Evolutionary conservation across 2,888 invertebrate genomes (phyloP).

Genomic region (Eumacrocentrus americanus): DNA sequence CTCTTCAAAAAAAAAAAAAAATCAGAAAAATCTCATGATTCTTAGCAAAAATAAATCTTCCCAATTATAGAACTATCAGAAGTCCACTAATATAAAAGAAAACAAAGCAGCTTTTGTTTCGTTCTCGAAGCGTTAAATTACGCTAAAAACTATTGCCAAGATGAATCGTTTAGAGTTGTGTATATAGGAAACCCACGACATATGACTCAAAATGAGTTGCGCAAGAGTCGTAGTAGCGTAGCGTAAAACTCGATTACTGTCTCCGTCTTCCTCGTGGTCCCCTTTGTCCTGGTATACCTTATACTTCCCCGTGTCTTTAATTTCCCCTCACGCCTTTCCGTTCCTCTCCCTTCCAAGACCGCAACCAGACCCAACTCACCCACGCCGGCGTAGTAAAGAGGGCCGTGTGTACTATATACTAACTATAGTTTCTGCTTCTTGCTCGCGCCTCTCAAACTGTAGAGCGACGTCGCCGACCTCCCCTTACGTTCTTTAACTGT

Average conservation of each 20-base stretch:
- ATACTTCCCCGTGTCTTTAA: constrained; percentile 20
- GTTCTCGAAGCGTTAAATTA: neutral
- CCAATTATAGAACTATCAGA: neutral
- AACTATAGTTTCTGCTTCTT: no score
- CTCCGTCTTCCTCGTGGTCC: constrained; percentile 32
- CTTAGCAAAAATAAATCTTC: neutral
- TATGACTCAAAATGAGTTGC: constrained; percentile 27
- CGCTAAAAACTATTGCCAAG: neutral
- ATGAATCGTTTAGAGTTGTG: neutral
- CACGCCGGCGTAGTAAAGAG: constrained; percentile 58
- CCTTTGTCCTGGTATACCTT: constrained; percentile 27
- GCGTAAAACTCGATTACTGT: constrained; percentile 43
- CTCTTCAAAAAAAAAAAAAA: neutral
- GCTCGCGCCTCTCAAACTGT: neutral
- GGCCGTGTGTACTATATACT: constrained; percentile 47
- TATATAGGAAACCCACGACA: neutral
- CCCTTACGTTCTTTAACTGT: neutral
- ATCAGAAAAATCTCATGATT: neutral
- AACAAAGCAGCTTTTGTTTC: neutral
- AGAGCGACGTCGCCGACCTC: neutral
- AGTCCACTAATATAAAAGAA: neutral
- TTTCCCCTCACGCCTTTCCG: constrained; percentile 23
- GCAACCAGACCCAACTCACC: no score
- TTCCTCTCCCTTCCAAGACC: constrained; percentile 25
- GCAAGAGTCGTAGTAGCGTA: constrained; percentile 44